A percentile compares a stretch with the other conserved stretches of the same genome.
These are phyloP conservation scores for Orientallactaga sibirica DNA, from an alignment of 2,797 vertebrate species.

Conservation along the genomic window DNA sequence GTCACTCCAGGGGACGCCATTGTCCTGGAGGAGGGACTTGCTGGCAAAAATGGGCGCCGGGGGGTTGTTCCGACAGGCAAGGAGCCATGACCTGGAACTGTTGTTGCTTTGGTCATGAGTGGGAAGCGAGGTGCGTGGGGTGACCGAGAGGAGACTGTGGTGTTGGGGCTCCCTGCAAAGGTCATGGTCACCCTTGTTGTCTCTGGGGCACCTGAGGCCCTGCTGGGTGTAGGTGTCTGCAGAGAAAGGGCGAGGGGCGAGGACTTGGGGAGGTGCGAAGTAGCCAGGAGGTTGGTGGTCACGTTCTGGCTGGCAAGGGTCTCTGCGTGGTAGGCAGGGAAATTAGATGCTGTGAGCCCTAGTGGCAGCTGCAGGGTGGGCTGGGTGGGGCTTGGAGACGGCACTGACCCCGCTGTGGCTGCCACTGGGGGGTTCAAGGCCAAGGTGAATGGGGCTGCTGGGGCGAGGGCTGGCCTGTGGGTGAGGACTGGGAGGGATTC, in stretches of 20 bases:
- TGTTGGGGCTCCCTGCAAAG: conserved; percentile 40
- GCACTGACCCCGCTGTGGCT: background rate
- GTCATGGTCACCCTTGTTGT: conserved; percentile 52
- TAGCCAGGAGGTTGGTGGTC: background rate
- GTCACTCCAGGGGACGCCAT: conserved; percentile 1
- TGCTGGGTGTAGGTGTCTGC: background rate
- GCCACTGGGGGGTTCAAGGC: background rate
- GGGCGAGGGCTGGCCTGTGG: background rate
- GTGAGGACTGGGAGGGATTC: background rate
- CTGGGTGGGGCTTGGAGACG: background rate
- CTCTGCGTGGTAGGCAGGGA: conserved; percentile 27
- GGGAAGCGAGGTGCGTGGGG: conserved; percentile 55
- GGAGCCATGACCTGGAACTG: background rate
- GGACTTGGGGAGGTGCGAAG: background rate
- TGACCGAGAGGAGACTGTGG: conserved; percentile 54
- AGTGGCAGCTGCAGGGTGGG: background rate
- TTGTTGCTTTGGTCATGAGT: conserved; percentile 77
- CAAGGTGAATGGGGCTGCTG: background rate
- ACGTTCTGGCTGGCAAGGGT: background rate
- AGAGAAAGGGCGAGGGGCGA: background rate
- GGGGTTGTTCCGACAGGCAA: conserved; percentile 36
- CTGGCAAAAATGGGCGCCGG: background rate
- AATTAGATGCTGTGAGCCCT: background rate
- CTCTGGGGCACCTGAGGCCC: background rate
- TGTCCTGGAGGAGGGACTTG: conserved; percentile 55